These are phyloP conservation scores for Glaucomys volans DNA, from an alignment of 2,113 vertebrate genomes.

Conservation along the genomic window DNA sequence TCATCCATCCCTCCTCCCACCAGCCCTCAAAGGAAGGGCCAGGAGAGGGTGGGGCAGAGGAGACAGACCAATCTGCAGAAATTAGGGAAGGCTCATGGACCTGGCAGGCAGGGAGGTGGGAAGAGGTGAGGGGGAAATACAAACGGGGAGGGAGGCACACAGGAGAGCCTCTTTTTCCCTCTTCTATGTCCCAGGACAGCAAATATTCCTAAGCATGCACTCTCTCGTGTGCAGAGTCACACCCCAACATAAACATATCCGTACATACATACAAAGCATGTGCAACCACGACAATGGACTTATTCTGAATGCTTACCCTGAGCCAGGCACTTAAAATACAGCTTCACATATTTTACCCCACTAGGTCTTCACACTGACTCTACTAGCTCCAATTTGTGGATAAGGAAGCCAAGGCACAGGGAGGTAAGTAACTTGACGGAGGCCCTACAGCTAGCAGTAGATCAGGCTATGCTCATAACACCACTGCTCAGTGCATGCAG, in stretches of 20 bases:
- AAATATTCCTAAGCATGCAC: not conserved
- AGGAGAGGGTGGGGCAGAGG: not conserved
- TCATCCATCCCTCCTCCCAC: not conserved
- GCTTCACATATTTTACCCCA: not conserved
- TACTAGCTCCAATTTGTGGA: not conserved
- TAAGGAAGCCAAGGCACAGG: conserved; percentile 12
- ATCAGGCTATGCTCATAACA: not conserved
- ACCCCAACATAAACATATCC: not conserved
- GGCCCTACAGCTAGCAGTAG: not conserved
- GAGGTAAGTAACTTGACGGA: not conserved
- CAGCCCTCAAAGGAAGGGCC: not conserved
- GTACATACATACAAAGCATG: not conserved
- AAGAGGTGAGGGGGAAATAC: not conserved
- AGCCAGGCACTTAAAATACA: not conserved
- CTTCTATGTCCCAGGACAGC: not conserved
- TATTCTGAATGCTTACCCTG: not conserved
- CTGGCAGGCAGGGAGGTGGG: not conserved
- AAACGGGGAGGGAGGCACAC: not conserved
- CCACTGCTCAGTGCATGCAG: accelerated
- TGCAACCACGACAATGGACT: not conserved
- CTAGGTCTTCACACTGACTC: not conserved
- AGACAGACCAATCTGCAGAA: not conserved
- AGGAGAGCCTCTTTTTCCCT: not conserved
- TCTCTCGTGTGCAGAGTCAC: too few species aligned
- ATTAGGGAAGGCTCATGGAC: not conserved